A percentile compares a stretch with the other conserved stretches of the same genome.
These are phyloP conservation scores for Carlito syrichta DNA, from an alignment of 2,113 vertebrate species.

Conservation along the genomic window DNA sequence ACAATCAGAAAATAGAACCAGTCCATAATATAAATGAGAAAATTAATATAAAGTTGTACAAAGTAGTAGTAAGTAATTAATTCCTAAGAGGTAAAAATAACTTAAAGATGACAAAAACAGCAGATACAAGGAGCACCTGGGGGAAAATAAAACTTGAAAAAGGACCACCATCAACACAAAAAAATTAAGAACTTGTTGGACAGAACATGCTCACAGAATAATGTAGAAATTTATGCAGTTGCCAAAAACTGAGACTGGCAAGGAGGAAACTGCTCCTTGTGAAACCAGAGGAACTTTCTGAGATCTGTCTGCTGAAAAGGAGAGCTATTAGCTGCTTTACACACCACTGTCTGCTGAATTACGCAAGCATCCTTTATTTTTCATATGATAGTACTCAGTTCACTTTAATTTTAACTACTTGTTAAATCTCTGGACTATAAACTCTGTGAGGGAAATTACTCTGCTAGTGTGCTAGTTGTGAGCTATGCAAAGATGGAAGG, in stretches of 20 bases:
- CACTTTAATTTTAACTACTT: constrained; percentile 1
- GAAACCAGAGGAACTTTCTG: not conserved
- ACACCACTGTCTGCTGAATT: not conserved
- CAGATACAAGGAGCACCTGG: not conserved
- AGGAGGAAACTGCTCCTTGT: not conserved
- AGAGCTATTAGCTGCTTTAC: not conserved
- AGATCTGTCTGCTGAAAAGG: not conserved
- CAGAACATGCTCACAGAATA: not conserved
- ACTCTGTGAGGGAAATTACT: not conserved
- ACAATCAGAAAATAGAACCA: not conserved
- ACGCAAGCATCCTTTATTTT: not conserved
- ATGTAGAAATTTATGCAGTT: not conserved
- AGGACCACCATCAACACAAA: not conserved
- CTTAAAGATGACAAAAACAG: not conserved
- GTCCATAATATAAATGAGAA: not conserved
- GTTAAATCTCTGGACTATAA: not conserved
- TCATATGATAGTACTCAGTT: not conserved
- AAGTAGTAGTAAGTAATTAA: not conserved
- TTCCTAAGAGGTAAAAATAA: not conserved
- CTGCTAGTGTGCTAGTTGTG: not conserved
- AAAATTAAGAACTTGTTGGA: not conserved
- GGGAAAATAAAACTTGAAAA: not conserved
- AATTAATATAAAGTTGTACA: not conserved
- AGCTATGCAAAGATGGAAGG: not conserved
- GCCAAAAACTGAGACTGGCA: not conserved